A percentile compares a stretch with the other conserved stretches of the same genome.
phyloP scores from a whole-genome alignment of 2,888 invertebrate genomes.

The Oscheius sp. region DNA sequence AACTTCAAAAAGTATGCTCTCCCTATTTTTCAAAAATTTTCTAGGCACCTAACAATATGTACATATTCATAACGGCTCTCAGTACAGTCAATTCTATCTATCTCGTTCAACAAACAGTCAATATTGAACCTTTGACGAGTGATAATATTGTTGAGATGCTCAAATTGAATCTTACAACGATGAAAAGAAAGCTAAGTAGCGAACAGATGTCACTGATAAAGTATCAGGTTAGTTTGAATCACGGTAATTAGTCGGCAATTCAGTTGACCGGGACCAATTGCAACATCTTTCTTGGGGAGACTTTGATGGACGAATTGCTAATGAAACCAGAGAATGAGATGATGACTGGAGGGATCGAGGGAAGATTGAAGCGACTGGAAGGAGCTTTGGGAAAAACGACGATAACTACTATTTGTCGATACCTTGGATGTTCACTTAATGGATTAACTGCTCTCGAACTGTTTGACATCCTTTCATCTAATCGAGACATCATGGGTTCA shows the following conservation, averaged over 20 bases:
- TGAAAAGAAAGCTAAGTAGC: constrained; percentile 41
- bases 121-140: constrained; percentile 44
- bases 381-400: constrained; percentile 37
- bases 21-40: neutral
- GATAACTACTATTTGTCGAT: constrained; percentile 41
- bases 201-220: constrained; percentile 47
- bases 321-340: constrained; percentile 24
- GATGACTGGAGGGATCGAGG: neutral
- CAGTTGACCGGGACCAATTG: constrained; percentile 37
- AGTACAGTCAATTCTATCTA: constrained; percentile 48
- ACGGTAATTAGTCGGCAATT: neutral
- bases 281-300: constrained; percentile 39
- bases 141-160: constrained; percentile 53
- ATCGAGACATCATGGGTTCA: constrained; percentile 31
- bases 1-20: constrained; percentile 6
- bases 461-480: constrained; percentile 46
- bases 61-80: constrained; percentile 45
- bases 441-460: constrained; percentile 58
- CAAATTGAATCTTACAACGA: constrained; percentile 41
- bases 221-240: constrained; percentile 34
- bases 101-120: constrained; percentile 43
- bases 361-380: constrained; percentile 43
- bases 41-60: constrained; percentile 45
- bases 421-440: constrained; percentile 42
- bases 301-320: constrained; percentile 42